Percentiles rank a stretch among this genome's conserved stretches.
Conservation (phyloP, 2,113 vertebrate species). For the Dipodomys spectabilis region DNA sequence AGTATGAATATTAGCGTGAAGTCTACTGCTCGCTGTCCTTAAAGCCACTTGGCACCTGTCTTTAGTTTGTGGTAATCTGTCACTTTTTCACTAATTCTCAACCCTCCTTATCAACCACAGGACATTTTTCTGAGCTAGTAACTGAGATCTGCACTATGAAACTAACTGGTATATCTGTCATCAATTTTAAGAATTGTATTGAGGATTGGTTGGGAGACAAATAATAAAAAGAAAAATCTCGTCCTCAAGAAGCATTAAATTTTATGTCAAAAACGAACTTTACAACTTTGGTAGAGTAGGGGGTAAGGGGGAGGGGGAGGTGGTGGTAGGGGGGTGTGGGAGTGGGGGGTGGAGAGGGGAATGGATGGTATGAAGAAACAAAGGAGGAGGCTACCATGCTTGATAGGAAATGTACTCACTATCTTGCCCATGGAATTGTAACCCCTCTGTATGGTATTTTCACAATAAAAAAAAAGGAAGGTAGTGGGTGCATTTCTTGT, state of each 20-base stretch:
- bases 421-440: too few species aligned
- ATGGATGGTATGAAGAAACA: too few species aligned
- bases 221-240: background rate
- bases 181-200: background rate
- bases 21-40: background rate
- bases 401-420: too few species aligned
- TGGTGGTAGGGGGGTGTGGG: too few species aligned
- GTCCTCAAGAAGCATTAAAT: background rate
- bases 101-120: background rate
- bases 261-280: too few species aligned
- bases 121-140: background rate
- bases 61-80: background rate
- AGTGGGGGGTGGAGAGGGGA: too few species aligned
- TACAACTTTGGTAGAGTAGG: too few species aligned
- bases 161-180: background rate
- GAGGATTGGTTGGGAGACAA: background rate
- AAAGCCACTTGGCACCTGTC: background rate
- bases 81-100: background rate
- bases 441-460: too few species aligned
- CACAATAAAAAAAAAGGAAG: too few species aligned
- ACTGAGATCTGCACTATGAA: background rate
- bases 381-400: too few species aligned
- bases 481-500: too few species aligned
- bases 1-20: background rate
- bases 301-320: too few species aligned